These are phyloP conservation scores for Allacma fusca DNA, from an alignment of 2,888 invertebrate genomes.

Conservation along the genomic window DNA sequence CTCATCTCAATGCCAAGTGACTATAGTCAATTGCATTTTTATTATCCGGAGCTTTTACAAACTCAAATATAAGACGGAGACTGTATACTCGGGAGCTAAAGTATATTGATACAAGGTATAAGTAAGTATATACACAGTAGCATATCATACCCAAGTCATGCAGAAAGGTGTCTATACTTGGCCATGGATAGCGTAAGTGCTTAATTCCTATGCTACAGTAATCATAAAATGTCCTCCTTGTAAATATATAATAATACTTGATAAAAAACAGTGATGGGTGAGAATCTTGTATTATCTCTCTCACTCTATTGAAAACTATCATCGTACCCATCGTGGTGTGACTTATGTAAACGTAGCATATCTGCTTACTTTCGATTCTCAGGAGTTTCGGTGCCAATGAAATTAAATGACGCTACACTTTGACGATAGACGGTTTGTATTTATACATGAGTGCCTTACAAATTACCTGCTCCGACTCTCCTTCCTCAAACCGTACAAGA, in stretches of 20 bases:
- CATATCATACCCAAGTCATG: background rate
- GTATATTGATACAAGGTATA: no score
- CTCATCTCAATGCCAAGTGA: conserved; percentile 1
- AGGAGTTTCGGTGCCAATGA: conserved; percentile 6
- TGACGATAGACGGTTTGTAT: background rate
- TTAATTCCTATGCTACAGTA: no score
- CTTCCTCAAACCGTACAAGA: background rate
- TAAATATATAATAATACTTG: no score
- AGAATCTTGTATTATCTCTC: conserved; percentile 19
- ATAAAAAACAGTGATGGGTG: background rate
- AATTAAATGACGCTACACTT: conserved; percentile 8
- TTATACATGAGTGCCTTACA: background rate
- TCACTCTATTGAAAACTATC: conserved; percentile 10
- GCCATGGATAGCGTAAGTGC: background rate
- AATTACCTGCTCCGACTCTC: background rate
- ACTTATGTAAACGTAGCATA: conserved; percentile 6
- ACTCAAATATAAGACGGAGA: background rate
- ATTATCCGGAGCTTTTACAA: background rate
- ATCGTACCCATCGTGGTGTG: conserved; percentile 6
- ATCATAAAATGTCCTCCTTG: no score
- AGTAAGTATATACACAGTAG: background rate
- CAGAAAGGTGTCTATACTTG: background rate
- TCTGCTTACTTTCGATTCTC: conserved; percentile 1
- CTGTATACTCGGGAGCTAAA: no score
- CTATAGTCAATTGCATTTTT: background rate